Evolutionary conservation across 2,888 invertebrate genomes (phyloP).

Genomic region (Pandemis cinnamomeana): DNA sequence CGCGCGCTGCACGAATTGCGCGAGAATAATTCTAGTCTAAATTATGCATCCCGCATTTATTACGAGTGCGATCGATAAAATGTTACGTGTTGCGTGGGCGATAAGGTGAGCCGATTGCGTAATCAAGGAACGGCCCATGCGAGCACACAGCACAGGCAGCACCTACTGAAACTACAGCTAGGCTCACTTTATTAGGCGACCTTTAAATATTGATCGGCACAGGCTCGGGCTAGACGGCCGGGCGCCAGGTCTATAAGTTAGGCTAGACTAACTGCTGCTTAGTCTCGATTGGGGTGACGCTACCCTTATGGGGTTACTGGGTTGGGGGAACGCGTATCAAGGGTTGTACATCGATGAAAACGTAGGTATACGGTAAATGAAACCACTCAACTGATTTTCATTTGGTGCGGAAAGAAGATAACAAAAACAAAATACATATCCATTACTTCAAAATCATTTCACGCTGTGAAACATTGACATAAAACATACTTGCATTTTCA

Average conservation of each 20-base stretch:
- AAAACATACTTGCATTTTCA: too few species aligned
- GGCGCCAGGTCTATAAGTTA: not conserved
- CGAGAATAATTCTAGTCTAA: slow-evolving; percentile 4
- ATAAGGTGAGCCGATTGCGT: slow-evolving; percentile 26
- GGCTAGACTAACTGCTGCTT: not conserved
- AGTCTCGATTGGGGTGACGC: not conserved
- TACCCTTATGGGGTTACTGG: too few species aligned
- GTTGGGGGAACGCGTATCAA: not conserved
- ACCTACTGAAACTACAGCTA: not conserved
- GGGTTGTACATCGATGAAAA: too few species aligned
- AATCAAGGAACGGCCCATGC: slow-evolving; percentile 14
- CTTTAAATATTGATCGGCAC: slow-evolving; percentile 34
- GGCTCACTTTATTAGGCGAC: slow-evolving; percentile 23
- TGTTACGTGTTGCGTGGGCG: slow-evolving; percentile 22
- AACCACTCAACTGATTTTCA: too few species aligned
- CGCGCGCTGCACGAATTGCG: not conserved
- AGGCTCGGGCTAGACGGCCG: not conserved
- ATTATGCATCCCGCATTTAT: slow-evolving; percentile 14
- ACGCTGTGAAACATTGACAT: too few species aligned
- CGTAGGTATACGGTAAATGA: too few species aligned
- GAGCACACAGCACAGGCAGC: not conserved
- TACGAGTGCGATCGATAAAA: slow-evolving; percentile 27
- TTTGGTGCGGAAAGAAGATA: too few species aligned
- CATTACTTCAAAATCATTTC: too few species aligned
- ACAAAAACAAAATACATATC: too few species aligned